phyloP scores from a whole-genome alignment of 2,113 vertebrate genomes.

The Scomber scombrus region DNA sequence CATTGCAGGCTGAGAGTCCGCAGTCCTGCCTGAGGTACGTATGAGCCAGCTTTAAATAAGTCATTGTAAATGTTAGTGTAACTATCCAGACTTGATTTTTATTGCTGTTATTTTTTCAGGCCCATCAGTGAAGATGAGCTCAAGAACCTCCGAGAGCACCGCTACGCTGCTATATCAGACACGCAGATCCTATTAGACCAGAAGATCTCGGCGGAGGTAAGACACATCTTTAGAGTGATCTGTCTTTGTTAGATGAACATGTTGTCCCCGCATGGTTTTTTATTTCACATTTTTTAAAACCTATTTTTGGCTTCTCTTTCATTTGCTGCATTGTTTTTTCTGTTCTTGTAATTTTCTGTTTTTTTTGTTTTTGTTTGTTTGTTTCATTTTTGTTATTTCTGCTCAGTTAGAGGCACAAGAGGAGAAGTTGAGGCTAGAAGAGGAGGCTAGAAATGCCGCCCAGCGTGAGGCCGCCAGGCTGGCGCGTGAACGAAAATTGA shows the following conservation, averaged over 20 bases:
- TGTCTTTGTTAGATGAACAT: neutral
- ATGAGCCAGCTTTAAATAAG: too few species aligned
- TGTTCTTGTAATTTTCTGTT: conserved; percentile 70
- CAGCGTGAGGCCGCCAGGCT: conserved; percentile 97
- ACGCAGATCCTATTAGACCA: conserved; percentile 90
- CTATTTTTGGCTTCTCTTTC: conserved; percentile 59
- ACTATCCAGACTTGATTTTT: neutral
- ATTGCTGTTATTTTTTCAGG: conserved; percentile 73
- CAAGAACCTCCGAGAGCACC: conserved; percentile 88
- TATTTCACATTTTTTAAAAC: conserved; percentile 39
- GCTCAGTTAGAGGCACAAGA: conserved; percentile 99
- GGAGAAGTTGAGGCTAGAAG: conserved; percentile 99
- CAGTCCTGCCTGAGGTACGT: conserved; percentile 80
- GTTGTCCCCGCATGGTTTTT: conserved; percentile 32
- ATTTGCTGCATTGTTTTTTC: conserved; percentile 76
- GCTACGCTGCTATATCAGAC: conserved; percentile 92
- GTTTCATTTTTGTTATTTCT: conserved; percentile 87
- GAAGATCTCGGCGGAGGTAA: conserved; percentile 92
- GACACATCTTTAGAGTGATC: neutral
- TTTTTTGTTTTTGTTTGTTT: conserved; percentile 86
- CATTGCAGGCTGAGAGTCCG: conserved; percentile 82
- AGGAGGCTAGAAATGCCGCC: conserved; percentile 96
- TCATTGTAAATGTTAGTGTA: neutral
- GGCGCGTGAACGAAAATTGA: conserved; percentile 93
- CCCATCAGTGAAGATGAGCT: conserved; percentile 96